phyloP scores from a whole-genome alignment of 2,113 vertebrate genomes.

The Microcebus jonahi region DNA sequence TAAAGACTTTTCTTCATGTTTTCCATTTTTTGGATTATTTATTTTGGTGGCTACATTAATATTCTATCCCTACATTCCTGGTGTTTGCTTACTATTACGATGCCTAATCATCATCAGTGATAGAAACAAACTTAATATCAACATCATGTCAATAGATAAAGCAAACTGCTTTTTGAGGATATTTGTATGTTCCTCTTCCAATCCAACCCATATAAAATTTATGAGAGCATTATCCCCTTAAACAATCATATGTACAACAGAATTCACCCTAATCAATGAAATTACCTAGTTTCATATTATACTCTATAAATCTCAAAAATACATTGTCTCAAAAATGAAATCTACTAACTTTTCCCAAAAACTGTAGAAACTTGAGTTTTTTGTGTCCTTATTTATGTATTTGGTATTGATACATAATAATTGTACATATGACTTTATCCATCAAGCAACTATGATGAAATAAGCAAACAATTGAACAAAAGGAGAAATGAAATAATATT shows the following conservation, averaged over 20 bases:
- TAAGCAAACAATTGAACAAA: conserved; percentile 45
- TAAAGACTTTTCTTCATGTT: background rate
- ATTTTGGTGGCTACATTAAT: background rate
- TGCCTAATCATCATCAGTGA: background rate
- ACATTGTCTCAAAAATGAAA: conserved; percentile 13
- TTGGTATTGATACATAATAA: background rate
- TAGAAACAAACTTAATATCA: background rate
- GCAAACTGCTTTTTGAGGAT: conserved; percentile 7
- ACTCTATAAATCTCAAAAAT: conserved; percentile 6
- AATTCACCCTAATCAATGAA: background rate
- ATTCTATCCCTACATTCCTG: background rate
- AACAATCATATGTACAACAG: background rate
- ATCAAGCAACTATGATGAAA: background rate
- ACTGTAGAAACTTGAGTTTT: conserved; percentile 9
- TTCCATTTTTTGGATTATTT: background rate
- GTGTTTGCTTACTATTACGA: background rate
- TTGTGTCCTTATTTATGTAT: background rate
- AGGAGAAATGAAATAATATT: background rate
- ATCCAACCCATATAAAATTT: background rate
- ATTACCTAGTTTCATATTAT: background rate
- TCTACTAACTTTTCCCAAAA: background rate
- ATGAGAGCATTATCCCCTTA: background rate
- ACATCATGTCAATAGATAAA: background rate
- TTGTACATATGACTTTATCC: background rate
- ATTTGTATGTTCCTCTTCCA: background rate